Conservation (phyloP, 2,113 vertebrate genomes). For the Oenanthe melanoleuca region DNA sequence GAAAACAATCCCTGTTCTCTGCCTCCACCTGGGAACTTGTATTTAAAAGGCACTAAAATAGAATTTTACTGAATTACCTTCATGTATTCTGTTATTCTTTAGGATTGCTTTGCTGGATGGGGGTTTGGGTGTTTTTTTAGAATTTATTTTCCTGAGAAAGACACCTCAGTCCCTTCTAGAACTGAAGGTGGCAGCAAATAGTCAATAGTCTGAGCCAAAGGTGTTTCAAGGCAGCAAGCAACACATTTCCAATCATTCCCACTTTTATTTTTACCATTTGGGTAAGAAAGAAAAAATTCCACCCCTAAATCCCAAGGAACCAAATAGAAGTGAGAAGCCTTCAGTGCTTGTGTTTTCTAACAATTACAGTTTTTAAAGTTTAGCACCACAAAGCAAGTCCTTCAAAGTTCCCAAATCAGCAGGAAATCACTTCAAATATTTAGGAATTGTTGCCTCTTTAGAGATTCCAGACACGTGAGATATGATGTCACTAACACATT, state of each 20-base stretch:
- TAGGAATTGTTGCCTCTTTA: background rate
- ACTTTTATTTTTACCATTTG: background rate
- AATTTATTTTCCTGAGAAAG: background rate
- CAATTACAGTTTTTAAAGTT: background rate
- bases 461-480: background rate
- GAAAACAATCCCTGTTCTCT: background rate
- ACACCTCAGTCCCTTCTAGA: background rate
- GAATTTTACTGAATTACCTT: background rate
- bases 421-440: background rate
- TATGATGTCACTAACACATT: background rate
- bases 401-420: background rate
- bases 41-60: background rate
- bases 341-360: background rate
- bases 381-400: background rate
- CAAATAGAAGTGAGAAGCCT: background rate
- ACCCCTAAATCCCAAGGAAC: background rate
- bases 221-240: background rate
- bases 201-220: background rate
- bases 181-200: conserved; percentile 64
- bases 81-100: background rate
- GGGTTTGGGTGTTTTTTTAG: background rate
- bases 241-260: background rate
- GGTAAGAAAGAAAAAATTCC: background rate
- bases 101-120: background rate
- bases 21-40: background rate